Base-by-base conservation (phyloP, 2,797 vertebrate genomes). In the Podargus strigoides region DNA sequence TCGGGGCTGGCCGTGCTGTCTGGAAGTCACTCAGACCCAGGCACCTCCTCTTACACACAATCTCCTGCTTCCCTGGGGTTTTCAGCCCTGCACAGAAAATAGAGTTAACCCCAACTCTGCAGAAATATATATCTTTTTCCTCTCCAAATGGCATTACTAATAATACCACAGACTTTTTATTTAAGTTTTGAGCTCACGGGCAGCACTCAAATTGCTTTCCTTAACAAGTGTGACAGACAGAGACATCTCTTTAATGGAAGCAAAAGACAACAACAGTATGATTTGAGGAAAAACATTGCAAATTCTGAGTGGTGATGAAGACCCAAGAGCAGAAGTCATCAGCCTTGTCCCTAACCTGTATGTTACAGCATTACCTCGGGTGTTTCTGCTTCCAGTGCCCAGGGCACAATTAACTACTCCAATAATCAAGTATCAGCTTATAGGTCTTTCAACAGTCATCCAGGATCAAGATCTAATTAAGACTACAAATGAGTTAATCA, bases 341-440 rank as follows among this genome's bases (percentile, higher is more conserved):
- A 28, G 22, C 28, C 69, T 44, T 55, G 72, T 41, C 72, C 78
- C 79, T 27, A 46, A 60, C 23, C 70, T 76, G 63, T 74, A 30
- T 24, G 58, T 28, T 79, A 34, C 16, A n/a, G 66, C 22, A 18
- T 14, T 9, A 30, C 30, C 1, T 2, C 11, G 55, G 26, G 12
- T 47, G 23, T 58, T 94, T 58, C 81, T 47, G n/a, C 67, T 41
- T n/a, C 13, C 34, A 17, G 41, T 32, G 85, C 58, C 87, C 72
- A 87, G 52, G 87, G 82, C 72, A 89, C 56, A 73, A 74, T 77
- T 89, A 91, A 83, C 82, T 55, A 60, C 75, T 93, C 68, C 85
- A 87, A 80, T 93, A 94, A 91, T 87, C 94, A 76, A 94, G 68
- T 85, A 96, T 89, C 82, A 80, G 26, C 89, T 94, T 93, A 89